These are phyloP conservation scores for Macrosiphum euphorbiae DNA, from an alignment of 2,888 invertebrate species.

Conservation along the genomic window DNA sequence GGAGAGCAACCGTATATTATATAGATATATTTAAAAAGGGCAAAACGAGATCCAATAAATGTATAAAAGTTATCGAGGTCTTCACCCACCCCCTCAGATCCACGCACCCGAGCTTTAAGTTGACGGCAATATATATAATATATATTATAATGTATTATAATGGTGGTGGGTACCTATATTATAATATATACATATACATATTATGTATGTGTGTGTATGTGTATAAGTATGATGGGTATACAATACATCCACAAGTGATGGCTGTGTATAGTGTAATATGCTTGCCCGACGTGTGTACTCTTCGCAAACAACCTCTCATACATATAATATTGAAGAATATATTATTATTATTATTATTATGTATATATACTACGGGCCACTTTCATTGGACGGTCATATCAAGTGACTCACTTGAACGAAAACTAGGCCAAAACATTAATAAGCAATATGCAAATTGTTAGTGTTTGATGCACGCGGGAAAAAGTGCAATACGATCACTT, in stretches of 20 bases:
- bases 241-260: neutral
- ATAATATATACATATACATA: neutral
- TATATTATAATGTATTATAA: slow-evolving; percentile 25
- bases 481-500: slow-evolving; percentile 58
- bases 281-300: slow-evolving; percentile 36
- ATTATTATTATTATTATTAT: neutral
- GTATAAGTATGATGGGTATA: neutral
- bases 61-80: slow-evolving; percentile 40
- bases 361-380: neutral
- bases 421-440: slow-evolving; percentile 57
- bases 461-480: slow-evolving; percentile 23
- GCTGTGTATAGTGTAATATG: neutral
- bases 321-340: slow-evolving; percentile 25
- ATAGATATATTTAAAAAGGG: neutral
- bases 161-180: neutral
- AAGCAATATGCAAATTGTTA: slow-evolving; percentile 64
- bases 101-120: neutral
- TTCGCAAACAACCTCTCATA: slow-evolving; percentile 48
- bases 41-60: slow-evolving; percentile 60
- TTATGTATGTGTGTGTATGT: neutral
- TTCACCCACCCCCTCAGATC: neutral
- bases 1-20: neutral
- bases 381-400: neutral
- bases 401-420: slow-evolving; percentile 23
- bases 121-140: slow-evolving; percentile 6